Evolutionary conservation across 2,113 vertebrate genomes (phyloP), one percentile per base, ranked within the genome.

Genomic region (Tamias sibiricus): DNA sequence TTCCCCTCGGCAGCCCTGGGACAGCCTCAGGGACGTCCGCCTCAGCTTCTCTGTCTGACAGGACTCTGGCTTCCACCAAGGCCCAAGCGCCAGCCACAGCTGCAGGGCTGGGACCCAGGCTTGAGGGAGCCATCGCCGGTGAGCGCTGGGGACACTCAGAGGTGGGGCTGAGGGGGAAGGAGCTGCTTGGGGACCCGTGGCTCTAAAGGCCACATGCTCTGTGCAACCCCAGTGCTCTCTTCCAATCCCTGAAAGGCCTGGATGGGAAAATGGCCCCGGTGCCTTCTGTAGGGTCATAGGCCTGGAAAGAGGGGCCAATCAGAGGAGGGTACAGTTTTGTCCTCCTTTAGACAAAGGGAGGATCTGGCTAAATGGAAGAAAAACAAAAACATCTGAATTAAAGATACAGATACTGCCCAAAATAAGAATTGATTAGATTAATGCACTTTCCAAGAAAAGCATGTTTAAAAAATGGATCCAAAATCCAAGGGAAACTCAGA

Each of bases 391-490:
- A 40, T 69, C 66, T 22, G 69, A 79, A 12, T n/a, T 64, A 40
- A 87, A 91, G 64, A 74, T 42, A 62, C 13, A 86, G 57, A 37
- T 80, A 28, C 40, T 92, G 11, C 42, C 76, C 85, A 68, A 87
- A 75, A 64, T 75, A 88, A 93, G 80, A 40, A 85, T 81, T 3
- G 9, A 68, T 90, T 82, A 87, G 52, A 90, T 77, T 76, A 93
- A 37, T 37, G 19, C 4, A 66, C 30, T 83, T 92, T 95, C 76
- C 86, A 13, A 82, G n/a, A 87, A 93, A 83, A 71, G 12, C 20
- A 40, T 76, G 54, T 59, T 93, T 90, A 26, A 64, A 86, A 92
- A 79, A 44, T 47, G 28, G 54, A 62, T 87, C 86, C 68, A 85
- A 81, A 93, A 76, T 76, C 64, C 85, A n/a, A 72, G n/a, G 35